Base-by-base conservation (phyloP, 2,797 vertebrate genomes). In the Poecile montanus region DNA sequence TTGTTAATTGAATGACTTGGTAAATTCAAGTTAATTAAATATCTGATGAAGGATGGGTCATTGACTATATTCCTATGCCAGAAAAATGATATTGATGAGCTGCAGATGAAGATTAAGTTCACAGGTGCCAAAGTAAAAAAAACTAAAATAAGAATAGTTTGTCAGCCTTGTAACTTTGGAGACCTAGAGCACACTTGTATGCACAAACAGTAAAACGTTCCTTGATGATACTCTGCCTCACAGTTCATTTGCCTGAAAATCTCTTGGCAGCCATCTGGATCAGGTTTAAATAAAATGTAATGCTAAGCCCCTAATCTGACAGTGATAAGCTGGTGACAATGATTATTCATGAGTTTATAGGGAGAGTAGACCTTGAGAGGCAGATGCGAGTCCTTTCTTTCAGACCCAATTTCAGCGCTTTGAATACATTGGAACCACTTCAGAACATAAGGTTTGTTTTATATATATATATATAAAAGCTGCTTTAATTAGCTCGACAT, bases 261-360 rank as follows among this genome's bases (percentile, higher is more conserved):
- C 91, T 95, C 94, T 72, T 95, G 95, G 95, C 91, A 94, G 73
- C 93, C 93, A 92, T 96, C 95, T 96, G 95, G 84, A 94, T 95
- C 71, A 93, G 74, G 91, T 94, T 85, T 89, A 94, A 85, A 88
- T 91, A 86, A 97, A 96, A 92, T 85, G 85, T 89, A 94, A 96
- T 92, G 93, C n/a, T 88, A 88, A 96, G 21, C 48, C 72, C 84
- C 83, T 97, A 95, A 96, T 95, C 87, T 97, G 91, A 94, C 87
- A 94, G 66, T 96, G 96, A 96, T 95, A 96, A 97, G 21, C 56
- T 95, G 70, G 67, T 93, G 76, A 88, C 89, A 95, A 92, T 95
- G 84, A 93, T 87, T 96, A 97, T 96, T 97, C 84, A 96, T 92
- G 70, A 96, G 75, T 88, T 89, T 94, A 42, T 81, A 91, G 40